Conservation (phyloP, 2,888 invertebrate species). For the Dicranocentrus wangi region DNA sequence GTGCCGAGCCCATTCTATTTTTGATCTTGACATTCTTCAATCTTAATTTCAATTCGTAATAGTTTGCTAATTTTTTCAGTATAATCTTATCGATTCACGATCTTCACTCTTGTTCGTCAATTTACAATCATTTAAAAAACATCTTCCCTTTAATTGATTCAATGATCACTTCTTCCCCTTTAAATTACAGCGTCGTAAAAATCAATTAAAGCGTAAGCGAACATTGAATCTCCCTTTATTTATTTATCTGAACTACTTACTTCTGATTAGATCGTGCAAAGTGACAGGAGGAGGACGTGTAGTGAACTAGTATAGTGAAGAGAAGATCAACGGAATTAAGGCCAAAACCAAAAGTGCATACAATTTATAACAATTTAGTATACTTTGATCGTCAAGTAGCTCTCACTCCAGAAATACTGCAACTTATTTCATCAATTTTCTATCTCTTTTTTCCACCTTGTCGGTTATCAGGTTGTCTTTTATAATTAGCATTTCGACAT, state of each 20-base stretch:
- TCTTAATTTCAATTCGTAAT: background rate
- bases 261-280: constrained; percentile 48
- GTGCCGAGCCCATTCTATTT: background rate
- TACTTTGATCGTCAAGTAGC: no score
- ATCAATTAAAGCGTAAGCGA: constrained; percentile 44
- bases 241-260: constrained; percentile 34
- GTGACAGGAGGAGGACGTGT: constrained; percentile 44
- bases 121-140: background rate
- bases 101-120: background rate
- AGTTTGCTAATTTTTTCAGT: background rate
- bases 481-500: constrained; percentile 52
- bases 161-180: constrained; percentile 19
- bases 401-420: no score
- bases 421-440: no score
- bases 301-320: no score
- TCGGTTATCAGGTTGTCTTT: constrained; percentile 33
- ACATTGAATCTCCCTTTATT: constrained; percentile 41
- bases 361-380: no score
- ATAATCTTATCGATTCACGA: background rate
- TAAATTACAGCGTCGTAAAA: constrained; percentile 46
- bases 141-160: constrained; percentile 37
- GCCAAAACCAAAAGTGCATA: no score
- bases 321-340: no score
- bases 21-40: background rate
- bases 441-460: no score